These are phyloP conservation scores for Cydia amplana DNA, from an alignment of 1,140 invertebrate species.

Conservation along the genomic window DNA sequence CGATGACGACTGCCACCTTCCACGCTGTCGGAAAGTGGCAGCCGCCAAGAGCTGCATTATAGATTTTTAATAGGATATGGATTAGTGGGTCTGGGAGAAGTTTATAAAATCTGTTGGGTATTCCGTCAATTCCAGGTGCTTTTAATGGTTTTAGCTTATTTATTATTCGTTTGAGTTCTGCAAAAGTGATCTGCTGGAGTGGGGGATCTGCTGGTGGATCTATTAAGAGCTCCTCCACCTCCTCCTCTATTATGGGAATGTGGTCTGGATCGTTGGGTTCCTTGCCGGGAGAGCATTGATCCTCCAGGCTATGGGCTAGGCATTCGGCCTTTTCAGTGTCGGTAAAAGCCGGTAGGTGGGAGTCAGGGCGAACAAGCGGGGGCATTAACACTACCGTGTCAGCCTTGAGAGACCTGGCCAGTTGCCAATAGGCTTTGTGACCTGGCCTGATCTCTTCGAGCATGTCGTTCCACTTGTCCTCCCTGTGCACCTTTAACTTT, in stretches of 20 bases:
- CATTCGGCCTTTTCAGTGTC: conserved; percentile 1
- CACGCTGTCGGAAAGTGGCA: too few relatives aligned
- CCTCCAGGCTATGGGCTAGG: not conserved
- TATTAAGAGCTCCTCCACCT: not conserved
- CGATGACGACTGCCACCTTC: too few relatives aligned
- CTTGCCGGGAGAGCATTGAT: not conserved
- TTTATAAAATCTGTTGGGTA: too few relatives aligned
- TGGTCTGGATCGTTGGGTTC: not conserved
- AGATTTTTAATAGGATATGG: too few relatives aligned
- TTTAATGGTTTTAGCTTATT: too few relatives aligned
- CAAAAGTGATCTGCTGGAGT: not conserved
- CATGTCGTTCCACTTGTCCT: not conserved
- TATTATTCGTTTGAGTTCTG: too few relatives aligned
- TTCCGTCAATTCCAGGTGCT: too few relatives aligned
- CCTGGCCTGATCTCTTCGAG: conserved; percentile 15
- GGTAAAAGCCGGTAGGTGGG: not conserved
- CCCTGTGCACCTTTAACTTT: not conserved
- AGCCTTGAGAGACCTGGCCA: conserved; percentile 24
- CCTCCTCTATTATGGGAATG: not conserved
- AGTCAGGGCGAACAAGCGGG: not conserved
- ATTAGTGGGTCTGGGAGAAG: too few relatives aligned
- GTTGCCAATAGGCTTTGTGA: conserved; percentile 26
- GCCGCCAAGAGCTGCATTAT: too few relatives aligned
- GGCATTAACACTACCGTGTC: too few relatives aligned
- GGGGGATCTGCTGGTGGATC: too few relatives aligned